Evolutionary conservation across 2,113 vertebrate species (phyloP).

Genomic region (Nesogale talazaci): DNA sequence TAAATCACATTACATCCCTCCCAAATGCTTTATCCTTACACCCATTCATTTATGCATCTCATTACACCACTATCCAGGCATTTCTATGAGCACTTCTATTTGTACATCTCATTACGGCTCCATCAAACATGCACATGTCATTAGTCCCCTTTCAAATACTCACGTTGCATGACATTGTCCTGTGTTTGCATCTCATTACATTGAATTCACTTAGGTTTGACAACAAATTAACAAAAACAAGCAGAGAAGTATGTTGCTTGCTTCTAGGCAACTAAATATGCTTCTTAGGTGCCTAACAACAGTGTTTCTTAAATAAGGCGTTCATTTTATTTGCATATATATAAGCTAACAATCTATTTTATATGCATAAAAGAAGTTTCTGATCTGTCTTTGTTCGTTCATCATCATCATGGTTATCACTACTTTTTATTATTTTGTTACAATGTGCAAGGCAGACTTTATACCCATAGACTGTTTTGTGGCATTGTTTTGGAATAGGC

Average conservation of each 20-base stretch:
- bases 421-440: constrained; percentile 45
- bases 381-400: constrained; percentile 20
- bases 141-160: constrained; percentile 48
- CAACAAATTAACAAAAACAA: constrained; percentile 64
- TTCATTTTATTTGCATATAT: constrained; percentile 56
- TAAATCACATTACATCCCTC: constrained; percentile 45
- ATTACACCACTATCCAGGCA: constrained; percentile 1
- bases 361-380: background rate
- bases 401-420: constrained; percentile 31
- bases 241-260: constrained; percentile 52
- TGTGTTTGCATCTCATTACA: constrained; percentile 51
- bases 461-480: constrained; percentile 8
- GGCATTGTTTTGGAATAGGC: background rate
- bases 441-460: background rate
- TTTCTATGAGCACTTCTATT: constrained; percentile 16
- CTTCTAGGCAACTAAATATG: constrained; percentile 67
- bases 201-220: constrained; percentile 34
- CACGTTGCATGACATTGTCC: background rate
- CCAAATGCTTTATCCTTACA: constrained; percentile 3
- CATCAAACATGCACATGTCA: constrained; percentile 44
- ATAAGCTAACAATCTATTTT: constrained; percentile 20
- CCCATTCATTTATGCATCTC: constrained; percentile 52
- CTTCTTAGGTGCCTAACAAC: constrained; percentile 19
- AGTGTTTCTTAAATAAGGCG: constrained; percentile 52
- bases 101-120: constrained; percentile 57